Percentiles rank a stretch among this genome's conserved stretches.
Evolutionary conservation across 2,888 invertebrate genomes (phyloP).

Genomic region (Phaedon cochleariae): DNA sequence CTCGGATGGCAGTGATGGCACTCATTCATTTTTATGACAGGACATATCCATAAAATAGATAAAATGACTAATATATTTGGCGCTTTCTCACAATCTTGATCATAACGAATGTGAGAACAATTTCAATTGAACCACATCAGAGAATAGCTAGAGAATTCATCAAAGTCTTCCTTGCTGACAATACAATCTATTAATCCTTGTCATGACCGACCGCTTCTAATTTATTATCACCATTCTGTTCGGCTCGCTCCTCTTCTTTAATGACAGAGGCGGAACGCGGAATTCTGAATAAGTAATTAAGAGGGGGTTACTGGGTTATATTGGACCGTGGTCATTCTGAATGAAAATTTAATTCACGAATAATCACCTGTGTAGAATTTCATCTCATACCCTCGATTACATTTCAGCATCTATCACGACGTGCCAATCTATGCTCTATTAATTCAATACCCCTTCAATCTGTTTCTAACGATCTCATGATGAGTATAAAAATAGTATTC

Average conservation of each 20-base stretch:
- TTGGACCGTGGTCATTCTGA: slow-evolving; percentile 18
- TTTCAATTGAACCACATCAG: slow-evolving; percentile 58
- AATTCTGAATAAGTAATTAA: background rate
- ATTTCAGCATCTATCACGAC: too few species aligned
- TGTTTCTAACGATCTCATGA: too few species aligned
- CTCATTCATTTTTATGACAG: background rate
- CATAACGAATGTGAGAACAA: slow-evolving; percentile 61
- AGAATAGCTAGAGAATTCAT: slow-evolving; percentile 58
- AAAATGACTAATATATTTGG: slow-evolving; percentile 31
- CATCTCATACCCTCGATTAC: too few species aligned
- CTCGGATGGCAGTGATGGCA: background rate
- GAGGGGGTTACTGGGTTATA: too few species aligned
- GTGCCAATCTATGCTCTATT: too few species aligned
- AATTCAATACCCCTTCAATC: too few species aligned
- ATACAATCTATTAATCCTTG: slow-evolving; percentile 62
- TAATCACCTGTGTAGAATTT: too few species aligned
- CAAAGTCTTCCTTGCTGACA: slow-evolving; percentile 61
- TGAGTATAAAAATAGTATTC: too few species aligned
- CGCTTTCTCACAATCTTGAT: slow-evolving; percentile 39
- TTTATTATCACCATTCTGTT: slow-evolving; percentile 57
- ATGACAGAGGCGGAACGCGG: slow-evolving; percentile 17
- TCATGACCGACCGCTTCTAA: slow-evolving; percentile 59
- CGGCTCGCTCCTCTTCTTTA: slow-evolving; percentile 26
- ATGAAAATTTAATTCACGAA: too few species aligned
- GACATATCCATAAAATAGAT: slow-evolving; percentile 14